Base-by-base conservation (phyloP, 2,797 vertebrate species). In the Leptodactylus fallax region DNA sequence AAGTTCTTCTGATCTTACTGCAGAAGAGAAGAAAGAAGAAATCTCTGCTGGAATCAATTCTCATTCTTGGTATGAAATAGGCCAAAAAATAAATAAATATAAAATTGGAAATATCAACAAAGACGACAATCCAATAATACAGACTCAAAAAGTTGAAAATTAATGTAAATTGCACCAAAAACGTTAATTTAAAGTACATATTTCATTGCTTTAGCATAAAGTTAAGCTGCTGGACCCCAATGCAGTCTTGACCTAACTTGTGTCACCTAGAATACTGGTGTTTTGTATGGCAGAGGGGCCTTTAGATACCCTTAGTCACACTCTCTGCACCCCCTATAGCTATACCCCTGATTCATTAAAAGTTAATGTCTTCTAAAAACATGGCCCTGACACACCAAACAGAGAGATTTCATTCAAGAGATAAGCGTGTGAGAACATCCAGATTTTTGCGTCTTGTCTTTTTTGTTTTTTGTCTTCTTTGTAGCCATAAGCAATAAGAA, bases 401-500 rank as follows among this genome's bases (percentile, higher is more conserved):
- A 72, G 27, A 72, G 12, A 67, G 0, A 47, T 77, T 36, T 53
- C 12, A 53, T 53, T 53, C 6, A 53, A n/a, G 12, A 53, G 23
- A 14, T n/a, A 53, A 49, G 45, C 8, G 17, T 9, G 8, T 2
- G 49, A 53, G 12, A 53, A 53, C 49, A 77, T 74, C 71, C 3
- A 7, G 71, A 74, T n/a, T 74, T 74, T 49, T 45, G 7, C 1
- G 8, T 6, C 21, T n/a, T 5, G 9, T 65, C 10, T 25, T 45
- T 3, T 47, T 12, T 27, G 23, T 21, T 58, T 63, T 27, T 45
- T 23, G 36, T 81, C 13, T 2, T 81, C 58, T 65, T 51, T 23
- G 74, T 23, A 63, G 60, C 79, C 56, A 80, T 9, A 80, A 80
- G 27, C 79, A 81, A 81, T 63, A 81, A 51, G 78, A 79, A 23